Evolutionary conservation across 2,888 invertebrate species (phyloP).

Genomic region (Cryptophagus acutangulus): DNA sequence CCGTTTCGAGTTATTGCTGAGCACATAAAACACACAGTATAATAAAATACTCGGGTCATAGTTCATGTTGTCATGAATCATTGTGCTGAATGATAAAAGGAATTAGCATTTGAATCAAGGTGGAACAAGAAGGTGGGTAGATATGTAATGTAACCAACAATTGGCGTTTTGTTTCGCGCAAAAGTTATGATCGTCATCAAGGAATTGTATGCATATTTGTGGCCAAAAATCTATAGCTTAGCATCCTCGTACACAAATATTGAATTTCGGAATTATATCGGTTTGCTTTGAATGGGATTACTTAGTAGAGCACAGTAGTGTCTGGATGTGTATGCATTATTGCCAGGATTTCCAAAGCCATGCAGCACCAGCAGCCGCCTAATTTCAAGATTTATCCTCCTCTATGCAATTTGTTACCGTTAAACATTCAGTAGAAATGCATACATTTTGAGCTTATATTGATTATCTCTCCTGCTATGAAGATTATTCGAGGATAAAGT

Average conservation of each 20-base stretch:
- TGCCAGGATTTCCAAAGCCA: background rate
- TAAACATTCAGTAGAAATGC: slow-evolving; percentile 15
- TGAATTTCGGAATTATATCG: slow-evolving; percentile 11
- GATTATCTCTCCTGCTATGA: slow-evolving; percentile 3
- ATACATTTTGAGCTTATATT: slow-evolving; percentile 19
- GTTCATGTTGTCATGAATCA: slow-evolving; percentile 11
- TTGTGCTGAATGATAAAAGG: slow-evolving; percentile 17
- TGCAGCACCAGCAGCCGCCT: no score
- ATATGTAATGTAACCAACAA: no score
- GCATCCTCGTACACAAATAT: slow-evolving; percentile 8
- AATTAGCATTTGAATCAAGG: slow-evolving; percentile 21
- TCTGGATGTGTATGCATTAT: no score
- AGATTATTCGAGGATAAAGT: slow-evolving; percentile 9
- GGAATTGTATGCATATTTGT: slow-evolving; percentile 8
- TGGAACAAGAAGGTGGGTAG: no score
- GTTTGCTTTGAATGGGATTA: no score
- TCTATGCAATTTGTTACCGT: slow-evolving; percentile 17
- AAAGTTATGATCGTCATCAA: slow-evolving; percentile 16
- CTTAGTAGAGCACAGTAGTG: no score
- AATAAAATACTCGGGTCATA: slow-evolving; percentile 5
- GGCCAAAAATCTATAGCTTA: background rate
- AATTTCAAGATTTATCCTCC: slow-evolving; percentile 18
- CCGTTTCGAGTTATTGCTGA: no score
- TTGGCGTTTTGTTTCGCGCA: slow-evolving; percentile 6
- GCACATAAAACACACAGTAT: no score